Base-by-base conservation (phyloP, 2,888 invertebrate genomes). In the Teleogryllus oceanicus region DNA sequence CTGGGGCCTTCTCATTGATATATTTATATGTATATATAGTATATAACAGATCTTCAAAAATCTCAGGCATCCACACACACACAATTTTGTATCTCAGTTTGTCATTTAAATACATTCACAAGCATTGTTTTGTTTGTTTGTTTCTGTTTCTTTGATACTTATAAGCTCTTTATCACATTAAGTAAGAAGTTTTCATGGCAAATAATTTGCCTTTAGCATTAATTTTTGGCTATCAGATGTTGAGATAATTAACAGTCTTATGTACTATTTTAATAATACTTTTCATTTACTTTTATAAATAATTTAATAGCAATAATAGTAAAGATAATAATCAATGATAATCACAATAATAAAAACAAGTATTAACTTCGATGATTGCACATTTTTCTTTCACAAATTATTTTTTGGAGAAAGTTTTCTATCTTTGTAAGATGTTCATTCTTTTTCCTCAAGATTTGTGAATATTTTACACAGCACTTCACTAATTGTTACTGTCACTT, bases 341-440 rank as follows among this genome's bases (percentile, higher is more conserved):
- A 79, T 80, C 78, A 80, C 77, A 79, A 79, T 76, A 79, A 80
- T 79, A 37, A 77, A 80, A 76, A 80, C 79, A 79, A 77, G 50
- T 79, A 80, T 81, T 76, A 82, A 81, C 81, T 81, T 83, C 81
- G 82, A 80, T 83, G 83, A 83, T 83, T 83, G 82, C 83, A 83
- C 83, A 81, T 83, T 75, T 81, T 78, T 51, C 13, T 18, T 62
- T 62, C 62, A 62, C 62, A 62, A 18, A 18, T 62, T n/a, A 16
- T 62, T 62, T n/a, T 62, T 62, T 50, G 80, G 80, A 80, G 80
- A 78, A 21, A 21, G 24, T 76, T 24, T 37, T 37, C 21, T 24
- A 76, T 37, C 24, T 21, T 11, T 76, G 16, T 24, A 16, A 76
- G 76, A 76, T 24, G 76, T 24, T 11, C 13, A n/a, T 37, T 18